Evolutionary conservation across 2,113 vertebrate species (phyloP).

Genomic region (Ammospiza caudacuta): DNA sequence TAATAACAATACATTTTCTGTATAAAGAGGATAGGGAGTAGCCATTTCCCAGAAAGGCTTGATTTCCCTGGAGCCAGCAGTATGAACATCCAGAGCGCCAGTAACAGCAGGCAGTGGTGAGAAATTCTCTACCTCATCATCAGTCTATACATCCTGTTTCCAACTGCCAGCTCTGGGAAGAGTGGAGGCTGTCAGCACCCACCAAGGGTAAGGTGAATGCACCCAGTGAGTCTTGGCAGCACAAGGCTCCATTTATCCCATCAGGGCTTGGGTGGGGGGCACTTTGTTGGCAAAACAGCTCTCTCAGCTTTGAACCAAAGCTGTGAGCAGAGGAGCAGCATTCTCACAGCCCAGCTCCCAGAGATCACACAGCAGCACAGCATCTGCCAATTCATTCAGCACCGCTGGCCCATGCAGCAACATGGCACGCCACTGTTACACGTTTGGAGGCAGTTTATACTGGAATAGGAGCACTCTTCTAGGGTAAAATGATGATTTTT

Average conservation of each 20-base stretch:
- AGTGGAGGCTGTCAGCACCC: neutral
- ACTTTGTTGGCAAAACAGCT: neutral
- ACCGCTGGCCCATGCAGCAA: conserved; percentile 38
- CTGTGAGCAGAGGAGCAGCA: neutral
- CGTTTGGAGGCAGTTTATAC: conserved; percentile 49
- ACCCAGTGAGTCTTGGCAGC: neutral
- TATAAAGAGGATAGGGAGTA: conserved; percentile 71
- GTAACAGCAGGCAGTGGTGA: conserved; percentile 45
- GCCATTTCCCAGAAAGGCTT: conserved; percentile 70
- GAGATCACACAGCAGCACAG: neutral
- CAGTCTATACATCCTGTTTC: neutral
- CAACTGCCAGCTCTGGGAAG: neutral
- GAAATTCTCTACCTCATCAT: conserved; percentile 46
- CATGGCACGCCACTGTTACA: conserved; percentile 37
- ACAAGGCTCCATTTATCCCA: neutral
- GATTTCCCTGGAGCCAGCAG: conserved; percentile 62
- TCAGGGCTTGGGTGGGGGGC: neutral
- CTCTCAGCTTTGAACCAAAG: neutral
- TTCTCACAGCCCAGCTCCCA: neutral
- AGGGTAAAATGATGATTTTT: conserved; percentile 18
- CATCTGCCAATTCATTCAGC: conserved; percentile 62
- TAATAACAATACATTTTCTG: conserved; percentile 72
- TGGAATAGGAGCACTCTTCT: conserved; percentile 20
- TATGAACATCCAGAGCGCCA: conserved; percentile 37
- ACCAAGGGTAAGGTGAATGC: neutral